Conservation (phyloP, 2,797 vertebrate species). For the Apodemus agrarius region DNA sequence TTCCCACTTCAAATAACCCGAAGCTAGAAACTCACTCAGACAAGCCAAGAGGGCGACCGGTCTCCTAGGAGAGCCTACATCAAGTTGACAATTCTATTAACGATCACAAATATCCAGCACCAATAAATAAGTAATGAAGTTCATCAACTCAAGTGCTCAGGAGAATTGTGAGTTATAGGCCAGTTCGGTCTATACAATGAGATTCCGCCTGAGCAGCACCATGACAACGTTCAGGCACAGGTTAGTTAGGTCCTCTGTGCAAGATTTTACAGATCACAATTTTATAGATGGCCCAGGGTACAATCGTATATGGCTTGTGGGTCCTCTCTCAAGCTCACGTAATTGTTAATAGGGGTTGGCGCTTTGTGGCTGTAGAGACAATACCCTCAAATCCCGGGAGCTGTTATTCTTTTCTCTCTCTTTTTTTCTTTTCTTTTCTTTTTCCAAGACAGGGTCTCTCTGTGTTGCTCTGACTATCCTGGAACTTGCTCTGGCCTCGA, state of each 20-base stretch:
- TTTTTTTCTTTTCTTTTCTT: neutral
- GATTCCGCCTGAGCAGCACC: neutral
- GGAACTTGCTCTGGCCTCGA: neutral
- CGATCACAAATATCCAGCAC: neutral
- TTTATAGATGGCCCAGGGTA: neutral
- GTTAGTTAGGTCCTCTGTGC: neutral
- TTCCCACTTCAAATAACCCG: neutral
- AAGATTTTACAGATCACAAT: neutral
- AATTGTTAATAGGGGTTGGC: neutral
- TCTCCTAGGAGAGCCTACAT: neutral
- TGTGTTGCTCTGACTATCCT: neutral
- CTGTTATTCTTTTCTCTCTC: neutral
- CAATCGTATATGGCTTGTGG: neutral
- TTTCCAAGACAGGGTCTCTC: neutral
- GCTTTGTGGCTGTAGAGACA: neutral
- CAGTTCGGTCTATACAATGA: neutral
- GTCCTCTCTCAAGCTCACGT: neutral
- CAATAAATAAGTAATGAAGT: neutral
- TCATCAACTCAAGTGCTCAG: neutral
- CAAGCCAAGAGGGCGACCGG: neutral
- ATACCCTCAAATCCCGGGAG: neutral
- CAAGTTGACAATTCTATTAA: neutral
- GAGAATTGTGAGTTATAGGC: neutral
- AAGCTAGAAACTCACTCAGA: neutral
- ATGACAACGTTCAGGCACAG: neutral